Base-by-base conservation (phyloP, 2,113 vertebrate species). In the Dasyprocta punctata region DNA sequence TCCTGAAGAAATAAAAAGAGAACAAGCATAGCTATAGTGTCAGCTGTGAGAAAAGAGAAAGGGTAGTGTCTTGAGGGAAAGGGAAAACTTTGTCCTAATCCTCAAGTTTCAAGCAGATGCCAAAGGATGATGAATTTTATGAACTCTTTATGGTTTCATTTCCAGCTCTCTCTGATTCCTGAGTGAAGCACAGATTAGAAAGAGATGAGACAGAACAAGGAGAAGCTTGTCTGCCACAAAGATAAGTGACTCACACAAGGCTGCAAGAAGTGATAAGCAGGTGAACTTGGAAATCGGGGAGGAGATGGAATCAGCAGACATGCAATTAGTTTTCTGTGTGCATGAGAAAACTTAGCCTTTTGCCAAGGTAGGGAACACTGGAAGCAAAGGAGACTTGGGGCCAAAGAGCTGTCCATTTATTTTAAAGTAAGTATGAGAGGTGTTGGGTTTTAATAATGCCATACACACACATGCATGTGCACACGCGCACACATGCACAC, bases 11-110 rank as follows among this genome's bases (percentile, higher is more conserved):
- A 80, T 2, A 58, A 17, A 67, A 86, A 69, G 8, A 30, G 38
- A 20, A 20, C 22, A n/a, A 30, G 7, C 22, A 8, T 26, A 7
- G 6, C 11, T 60, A 0, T 4, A n/a, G 4, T 0, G 6, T 24
- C 12, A 14, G 13, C 3, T 38, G 47, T 77, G 5, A 4, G 6
- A 5, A 9, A 1, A 26, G 36, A 13, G 28, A 16, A 36, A 44
- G 10, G 17, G 24, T 24, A 0, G 14, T 36, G 2, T n/a, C 28
- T 58, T 14, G 22, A 90, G 4, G 47, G 10, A 3, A 38, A 12
- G 44, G 17, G 24, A 56, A 36, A 95, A 36, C 6, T 47, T 26
- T 10, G 9, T 41, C 7, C 8, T 52, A 19, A 78, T 26, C 58
- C 3, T n/a, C 1, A 11, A 89, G 17, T 67, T 85, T 73, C 38